Evolutionary conservation across 2,888 invertebrate genomes (phyloP).

Genomic region (Xestobium rufovillosum): DNA sequence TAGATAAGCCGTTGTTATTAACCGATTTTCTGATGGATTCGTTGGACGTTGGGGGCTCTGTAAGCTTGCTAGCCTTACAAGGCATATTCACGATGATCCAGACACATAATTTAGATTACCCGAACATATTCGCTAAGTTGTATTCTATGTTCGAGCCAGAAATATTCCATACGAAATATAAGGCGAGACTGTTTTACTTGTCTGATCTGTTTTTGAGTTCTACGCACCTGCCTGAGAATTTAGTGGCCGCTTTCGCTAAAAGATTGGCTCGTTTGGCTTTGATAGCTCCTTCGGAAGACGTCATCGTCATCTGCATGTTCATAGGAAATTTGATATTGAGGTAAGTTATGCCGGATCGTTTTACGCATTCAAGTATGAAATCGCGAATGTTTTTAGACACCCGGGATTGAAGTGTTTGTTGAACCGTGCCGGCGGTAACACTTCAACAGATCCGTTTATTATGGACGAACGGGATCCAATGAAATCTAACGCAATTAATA

Average conservation of each 20-base stretch:
- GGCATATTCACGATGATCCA: slow-evolving; percentile 86
- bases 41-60: slow-evolving; percentile 77
- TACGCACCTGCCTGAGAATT: slow-evolving; percentile 83
- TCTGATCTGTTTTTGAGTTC: slow-evolving; percentile 88
- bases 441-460: slow-evolving; percentile 73
- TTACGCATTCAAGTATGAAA: too few relatives aligned
- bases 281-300: slow-evolving; percentile 73
- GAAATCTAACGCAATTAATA: slow-evolving; percentile 74
- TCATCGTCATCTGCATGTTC: slow-evolving; percentile 68
- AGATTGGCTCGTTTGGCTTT: slow-evolving; percentile 76
- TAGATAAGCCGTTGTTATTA: slow-evolving; percentile 73
- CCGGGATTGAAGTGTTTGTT: slow-evolving; percentile 67
- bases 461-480: slow-evolving; percentile 74
- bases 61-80: slow-evolving; percentile 84
- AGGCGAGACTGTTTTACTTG: slow-evolving; percentile 79
- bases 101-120: slow-evolving; percentile 89
- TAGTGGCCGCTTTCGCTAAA: slow-evolving; percentile 92
- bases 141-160: slow-evolving; percentile 90
- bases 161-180: slow-evolving; percentile 85
- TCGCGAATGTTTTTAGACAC: slow-evolving; percentile 56
- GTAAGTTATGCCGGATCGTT: too few relatives aligned
- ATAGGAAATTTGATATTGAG: slow-evolving; percentile 72
- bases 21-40: slow-evolving; percentile 91
- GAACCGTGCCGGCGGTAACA: slow-evolving; percentile 46
- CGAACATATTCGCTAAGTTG: slow-evolving; percentile 89